These are phyloP conservation scores for Adineta ricciae DNA, from an alignment of 2,888 invertebrate genomes.

Conservation along the genomic window DNA sequence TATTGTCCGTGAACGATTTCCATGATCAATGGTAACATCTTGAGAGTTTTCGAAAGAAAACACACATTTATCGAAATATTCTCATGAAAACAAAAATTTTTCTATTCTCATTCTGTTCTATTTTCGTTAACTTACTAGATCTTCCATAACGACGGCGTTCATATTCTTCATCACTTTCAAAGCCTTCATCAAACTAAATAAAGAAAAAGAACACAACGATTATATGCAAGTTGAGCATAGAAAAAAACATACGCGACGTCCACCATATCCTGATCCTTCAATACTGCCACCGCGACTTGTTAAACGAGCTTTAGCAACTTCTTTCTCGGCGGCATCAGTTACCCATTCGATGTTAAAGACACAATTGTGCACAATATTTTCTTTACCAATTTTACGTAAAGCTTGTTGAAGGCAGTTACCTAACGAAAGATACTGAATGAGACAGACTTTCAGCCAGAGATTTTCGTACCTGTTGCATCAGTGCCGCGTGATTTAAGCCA, in stretches of 20 bases:
- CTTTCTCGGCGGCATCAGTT: conserved; percentile 35
- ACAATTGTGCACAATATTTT: conserved; percentile 78
- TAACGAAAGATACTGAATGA: conserved; percentile 39
- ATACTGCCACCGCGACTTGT: conserved; percentile 6
- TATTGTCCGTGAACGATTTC: background rate
- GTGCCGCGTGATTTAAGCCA: background rate
- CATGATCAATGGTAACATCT: background rate
- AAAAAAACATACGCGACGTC: background rate
- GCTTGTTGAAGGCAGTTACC: conserved; percentile 72
- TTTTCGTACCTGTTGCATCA: background rate
- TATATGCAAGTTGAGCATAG: background rate
- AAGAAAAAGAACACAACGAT: too few relatives aligned
- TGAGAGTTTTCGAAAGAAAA: background rate
- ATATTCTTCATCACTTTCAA: background rate
- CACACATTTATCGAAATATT: too few relatives aligned
- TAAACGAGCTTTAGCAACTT: conserved; percentile 8
- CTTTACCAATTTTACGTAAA: conserved; percentile 71
- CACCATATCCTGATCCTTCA: background rate
- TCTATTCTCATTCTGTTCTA: too few relatives aligned
- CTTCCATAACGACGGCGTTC: background rate
- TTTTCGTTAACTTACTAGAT: background rate
- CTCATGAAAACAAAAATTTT: too few relatives aligned
- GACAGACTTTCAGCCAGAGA: background rate
- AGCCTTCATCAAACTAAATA: background rate
- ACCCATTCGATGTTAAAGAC: conserved; percentile 52